Base-by-base conservation (phyloP, 1,140 invertebrate genomes). In the Trichonephila clavipes region DNA sequence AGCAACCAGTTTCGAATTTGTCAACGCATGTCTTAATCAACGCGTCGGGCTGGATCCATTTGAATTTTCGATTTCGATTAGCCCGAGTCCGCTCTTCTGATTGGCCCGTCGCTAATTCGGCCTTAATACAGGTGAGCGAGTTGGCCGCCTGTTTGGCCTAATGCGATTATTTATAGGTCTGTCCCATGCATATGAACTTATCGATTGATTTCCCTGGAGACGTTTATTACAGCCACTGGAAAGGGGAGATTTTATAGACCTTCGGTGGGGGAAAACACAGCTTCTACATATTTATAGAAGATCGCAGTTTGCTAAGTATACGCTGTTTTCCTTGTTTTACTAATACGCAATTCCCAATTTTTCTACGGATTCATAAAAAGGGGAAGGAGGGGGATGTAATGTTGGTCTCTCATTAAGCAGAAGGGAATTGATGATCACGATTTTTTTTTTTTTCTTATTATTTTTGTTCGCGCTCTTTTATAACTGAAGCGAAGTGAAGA, bases 91-190 rank as follows among this genome's bases (percentile, higher is more conserved):
- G 16, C 72, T 7, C 81, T 44, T 87, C 83, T 81, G 61, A 87
- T 86, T 92, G 82, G 82, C 1, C 62, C 16, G 21, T 40, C n/a
- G n/a, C 83, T 92, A 92, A 92, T 92, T 92, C 91, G 14, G 58
- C n/a, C 44, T 40, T 92, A 92, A 92, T 92, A 92, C 91, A 92
- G 91, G 91, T 90, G 91, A 82, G 90, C 81, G 77, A 81, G 51
- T 16, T 34, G 28, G 91, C 62, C 87, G 86, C 91, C 91, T 92
- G 82, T 77, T 77, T 24, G 83, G 82, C 61, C 83, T 92, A 92
- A 92, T 92, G n/a, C 91, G n/a, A 66, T 92, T 86, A 92, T 92
- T 92, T 92, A 92, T 92, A 92, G 91, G 62, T 51, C 82, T 82
- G 62, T 88, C 69, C 61, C 40, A 82, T 92, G 91, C 91, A 86